phyloP scores from a whole-genome alignment of 1,140 invertebrate species.

The Adoxophyes honmai region DNA sequence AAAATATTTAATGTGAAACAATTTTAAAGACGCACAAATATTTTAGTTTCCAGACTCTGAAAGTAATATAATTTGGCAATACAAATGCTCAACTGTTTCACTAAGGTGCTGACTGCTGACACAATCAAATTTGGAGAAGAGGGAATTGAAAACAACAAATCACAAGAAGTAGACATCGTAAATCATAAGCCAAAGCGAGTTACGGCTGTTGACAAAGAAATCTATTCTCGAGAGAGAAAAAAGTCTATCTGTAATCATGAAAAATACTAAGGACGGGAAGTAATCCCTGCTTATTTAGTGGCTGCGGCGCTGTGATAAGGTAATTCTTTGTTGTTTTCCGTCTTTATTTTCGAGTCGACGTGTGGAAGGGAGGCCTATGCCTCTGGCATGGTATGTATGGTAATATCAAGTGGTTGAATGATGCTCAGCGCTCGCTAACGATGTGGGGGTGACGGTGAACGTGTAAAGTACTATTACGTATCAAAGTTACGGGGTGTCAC shows the following conservation, averaged over 20 bases:
- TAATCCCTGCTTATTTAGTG: constrained; percentile 11
- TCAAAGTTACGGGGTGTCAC: constrained; percentile 2
- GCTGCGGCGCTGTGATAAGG: not conserved
- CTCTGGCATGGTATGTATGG: not conserved
- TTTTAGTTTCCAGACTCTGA: too few relatives aligned
- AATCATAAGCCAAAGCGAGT: not conserved
- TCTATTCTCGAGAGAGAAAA: not conserved
- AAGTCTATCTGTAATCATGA: not conserved
- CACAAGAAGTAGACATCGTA: not conserved
- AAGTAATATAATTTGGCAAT: too few relatives aligned
- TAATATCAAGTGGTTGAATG: constrained; percentile 14
- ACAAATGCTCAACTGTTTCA: too few relatives aligned
- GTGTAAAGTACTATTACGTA: not conserved
- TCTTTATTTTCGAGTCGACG: not conserved
- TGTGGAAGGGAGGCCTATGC: not conserved
- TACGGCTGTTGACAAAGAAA: not conserved
- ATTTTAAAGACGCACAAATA: too few relatives aligned
- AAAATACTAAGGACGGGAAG: not conserved
- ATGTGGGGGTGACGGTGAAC: not conserved
- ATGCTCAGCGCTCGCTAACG: constrained; percentile 8
- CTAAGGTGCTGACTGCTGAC: too few relatives aligned
- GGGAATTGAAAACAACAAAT: not conserved
- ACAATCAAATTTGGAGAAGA: not conserved
- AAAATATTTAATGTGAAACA: too few relatives aligned
- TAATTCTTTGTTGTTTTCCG: not conserved